Base-by-base conservation (phyloP, 2,797 vertebrate genomes). In the Varecia variegata region DNA sequence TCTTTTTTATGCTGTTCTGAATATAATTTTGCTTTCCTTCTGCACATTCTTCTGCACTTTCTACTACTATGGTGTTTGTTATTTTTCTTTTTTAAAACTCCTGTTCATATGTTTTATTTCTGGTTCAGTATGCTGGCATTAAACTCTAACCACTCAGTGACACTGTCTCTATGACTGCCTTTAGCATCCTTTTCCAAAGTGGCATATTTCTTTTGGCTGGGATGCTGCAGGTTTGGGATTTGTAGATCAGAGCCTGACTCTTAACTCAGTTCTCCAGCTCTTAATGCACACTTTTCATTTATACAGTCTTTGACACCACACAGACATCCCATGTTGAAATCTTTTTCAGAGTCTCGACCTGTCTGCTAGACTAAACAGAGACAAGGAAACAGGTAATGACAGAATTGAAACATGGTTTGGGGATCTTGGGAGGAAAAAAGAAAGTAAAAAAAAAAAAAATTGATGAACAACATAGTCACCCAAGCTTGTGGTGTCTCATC, bases 301-400 rank as follows among this genome's bases (percentile, higher is more conserved):
- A 35, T 52, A 60, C 47, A 0, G 56, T 92, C 90, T 77, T 97
- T 96, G 81, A 98, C 93, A 94, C 95, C 97, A 73, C 85, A 81
- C 96, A 97, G 96, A 93, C 89, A 97, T 93, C 84, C 92, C 92
- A 97, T 92, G 93, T 73, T 96, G 96, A 97, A 97, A 96, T 93
- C 76, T 97, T 97, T 97, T 95, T 88, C 89, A 94, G 95, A 95
- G 92, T 85, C 91, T 97, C 60, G 56, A 96, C 97, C 96, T 94
- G 98, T 97, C 96, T 96, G 96, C 96, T 97, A 97, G 98, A 97
- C 97, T 98, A 97, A 98, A 97, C 97, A 98, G 97, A 98, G 97
- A 97, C 97, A 88, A 96, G 96, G 97, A 97, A 97, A 97, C 95
- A 97, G 97, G 96, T 97, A 97, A 97, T 97, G 97, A 98, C 96